A percentile compares a stretch with the other conserved stretches of the same genome.
phyloP scores from a whole-genome alignment of 2,113 vertebrate genomes.

The Cebidichthys violaceus region DNA sequence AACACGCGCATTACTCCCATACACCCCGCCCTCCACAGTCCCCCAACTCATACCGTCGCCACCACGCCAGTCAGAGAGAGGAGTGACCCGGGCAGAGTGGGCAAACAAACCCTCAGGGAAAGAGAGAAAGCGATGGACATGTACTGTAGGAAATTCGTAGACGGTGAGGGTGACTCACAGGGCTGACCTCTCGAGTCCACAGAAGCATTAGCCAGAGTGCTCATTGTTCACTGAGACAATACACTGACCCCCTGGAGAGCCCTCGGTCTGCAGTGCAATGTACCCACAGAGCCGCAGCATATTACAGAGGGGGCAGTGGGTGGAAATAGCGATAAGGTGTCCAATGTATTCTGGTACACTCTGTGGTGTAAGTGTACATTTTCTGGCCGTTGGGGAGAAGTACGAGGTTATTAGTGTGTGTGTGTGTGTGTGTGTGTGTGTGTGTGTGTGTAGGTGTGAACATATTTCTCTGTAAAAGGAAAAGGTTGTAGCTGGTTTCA shows the following conservation, averaged over 20 bases:
- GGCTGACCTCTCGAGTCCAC: slow-evolving; percentile 71
- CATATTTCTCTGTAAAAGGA: slow-evolving; percentile 54
- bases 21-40: slow-evolving; percentile 24
- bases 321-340: slow-evolving; percentile 71
- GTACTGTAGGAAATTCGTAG: slow-evolving; percentile 68
- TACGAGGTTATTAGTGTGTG: slow-evolving; percentile 73
- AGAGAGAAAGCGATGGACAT: slow-evolving; percentile 54
- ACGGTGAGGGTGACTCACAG: slow-evolving; percentile 66
- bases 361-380: slow-evolving; percentile 67
- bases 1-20: slow-evolving; percentile 72
- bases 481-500: slow-evolving; percentile 51
- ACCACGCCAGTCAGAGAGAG: slow-evolving; percentile 38
- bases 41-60: slow-evolving; percentile 32
- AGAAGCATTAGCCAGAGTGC: slow-evolving; percentile 78
- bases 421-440: slow-evolving; percentile 42
- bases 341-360: slow-evolving; percentile 68
- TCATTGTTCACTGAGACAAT: slow-evolving; percentile 81
- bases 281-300: slow-evolving; percentile 66
- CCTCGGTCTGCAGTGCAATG: slow-evolving; percentile 70
- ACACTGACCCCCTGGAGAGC: slow-evolving; percentile 75
- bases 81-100: slow-evolving; percentile 44
- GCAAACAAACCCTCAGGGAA: slow-evolving; percentile 55
- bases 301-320: slow-evolving; percentile 72
- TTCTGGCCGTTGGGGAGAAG: slow-evolving; percentile 70
- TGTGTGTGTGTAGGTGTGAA: slow-evolving; percentile 36